Base-by-base conservation (phyloP, 2,797 vertebrate genomes). In the Acanthis flammea region DNA sequence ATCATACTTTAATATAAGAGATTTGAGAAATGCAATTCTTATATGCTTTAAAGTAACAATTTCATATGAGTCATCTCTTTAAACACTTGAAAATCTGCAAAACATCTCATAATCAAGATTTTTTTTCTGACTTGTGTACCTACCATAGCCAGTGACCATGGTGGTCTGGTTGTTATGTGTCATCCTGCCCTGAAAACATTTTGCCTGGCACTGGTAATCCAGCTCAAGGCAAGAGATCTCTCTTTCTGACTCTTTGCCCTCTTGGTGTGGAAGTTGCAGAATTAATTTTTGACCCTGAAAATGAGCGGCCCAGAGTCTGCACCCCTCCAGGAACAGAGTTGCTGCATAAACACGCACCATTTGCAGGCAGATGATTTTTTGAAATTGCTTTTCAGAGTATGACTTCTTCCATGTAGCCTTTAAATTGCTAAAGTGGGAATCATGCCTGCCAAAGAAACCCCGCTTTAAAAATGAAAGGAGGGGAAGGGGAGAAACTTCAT, bases 151-250 rank as follows among this genome's bases (percentile, higher is more conserved):
- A 31, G 41, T 55, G 88, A 25, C 58, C 11, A 1, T 17, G 66
- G 41, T 37, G 9, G 15, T 18, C 2, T 19, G 16, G 41, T 58
- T 0, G 0, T 63, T 70, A 19, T 0, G 5, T 47, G 18, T 84
- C 47, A 47, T 41, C 45, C 55, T 55, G 30, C 53, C 37, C 15
- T 35, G 48, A 22, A 50, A n/a, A 31, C 42, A 55, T 87, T 62
- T 58, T 75, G 12, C 67, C 30, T 81, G 48, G 30, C 65, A 28
- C 33, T 15, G 60, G 12, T 73, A 41, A 57, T 55, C 41, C 57
- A 45, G 9, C 45, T 65, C 35, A 33, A 70, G 55, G 48, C 53
- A 76, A 44, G 48, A 76, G 22, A 47, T 35, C 22, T 35, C 30
- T 35, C 44, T n/a, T 82, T 58, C 47, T 84, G 45, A 6, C 44